phyloP scores from a whole-genome alignment of 1,140 invertebrate species.

The Drosophila truncata region DNA sequence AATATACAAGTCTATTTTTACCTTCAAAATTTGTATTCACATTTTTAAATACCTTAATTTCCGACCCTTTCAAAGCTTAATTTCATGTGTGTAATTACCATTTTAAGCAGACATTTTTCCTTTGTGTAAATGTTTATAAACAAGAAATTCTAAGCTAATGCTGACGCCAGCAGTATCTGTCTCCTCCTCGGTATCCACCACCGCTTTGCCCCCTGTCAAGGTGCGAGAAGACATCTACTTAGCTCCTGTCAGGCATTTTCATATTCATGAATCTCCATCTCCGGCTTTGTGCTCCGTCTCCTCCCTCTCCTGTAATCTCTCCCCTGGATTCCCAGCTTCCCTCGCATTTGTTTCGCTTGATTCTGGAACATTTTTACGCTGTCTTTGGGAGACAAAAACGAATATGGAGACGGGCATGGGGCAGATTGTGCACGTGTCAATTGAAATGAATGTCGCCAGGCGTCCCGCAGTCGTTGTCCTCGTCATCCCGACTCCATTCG shows the following conservation, averaged over 20 bases:
- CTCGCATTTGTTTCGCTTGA: conserved; percentile 62
- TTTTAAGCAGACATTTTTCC: conserved; percentile 6
- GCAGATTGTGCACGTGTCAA: conserved; percentile 58
- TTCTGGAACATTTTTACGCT: conserved; percentile 70
- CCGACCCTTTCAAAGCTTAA: neutral
- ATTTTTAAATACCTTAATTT: neutral
- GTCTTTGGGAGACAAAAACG: conserved; percentile 31
- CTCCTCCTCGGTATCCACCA: neutral
- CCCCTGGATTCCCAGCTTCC: conserved; percentile 11
- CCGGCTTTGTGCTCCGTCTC: neutral
- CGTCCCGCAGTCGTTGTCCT: conserved; percentile 68
- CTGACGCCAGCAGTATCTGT: conserved; percentile 54
- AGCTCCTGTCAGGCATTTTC: conserved; percentile 67
- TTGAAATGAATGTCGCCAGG: conserved; percentile 81
- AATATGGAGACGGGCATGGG: conserved; percentile 14
- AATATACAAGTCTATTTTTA: neutral
- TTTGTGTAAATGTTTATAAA: conserved; percentile 20
- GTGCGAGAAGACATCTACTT: conserved; percentile 49
- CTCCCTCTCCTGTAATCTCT: too few species aligned
- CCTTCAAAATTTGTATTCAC: neutral
- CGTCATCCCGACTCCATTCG: conserved; percentile 17
- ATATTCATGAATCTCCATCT: conserved; percentile 69
- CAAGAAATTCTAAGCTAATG: conserved; percentile 24
- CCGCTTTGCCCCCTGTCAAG: conserved; percentile 31
- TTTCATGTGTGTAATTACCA: conserved; percentile 2